Evolutionary conservation across 2,113 vertebrate species (phyloP).

Genomic region (Cyanoramphus novaezelandiae): DNA sequence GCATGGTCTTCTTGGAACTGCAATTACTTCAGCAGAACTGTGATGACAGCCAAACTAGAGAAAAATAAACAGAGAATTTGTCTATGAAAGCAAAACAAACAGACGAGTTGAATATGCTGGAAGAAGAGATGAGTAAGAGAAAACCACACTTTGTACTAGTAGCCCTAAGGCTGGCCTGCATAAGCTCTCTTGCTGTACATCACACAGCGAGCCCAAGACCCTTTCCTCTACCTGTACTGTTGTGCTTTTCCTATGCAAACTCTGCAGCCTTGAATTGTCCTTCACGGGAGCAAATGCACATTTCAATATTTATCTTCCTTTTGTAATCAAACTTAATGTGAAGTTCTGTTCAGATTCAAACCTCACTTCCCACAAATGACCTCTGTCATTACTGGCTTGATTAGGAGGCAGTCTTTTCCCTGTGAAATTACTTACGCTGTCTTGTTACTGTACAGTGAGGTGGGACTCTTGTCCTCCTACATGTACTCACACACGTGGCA

Average conservation of each 20-base stretch:
- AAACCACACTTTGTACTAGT: not conserved
- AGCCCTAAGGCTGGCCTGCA: not conserved
- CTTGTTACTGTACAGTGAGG: accelerated
- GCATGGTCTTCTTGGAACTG: not conserved
- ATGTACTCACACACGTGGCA: accelerated
- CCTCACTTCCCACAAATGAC: not conserved
- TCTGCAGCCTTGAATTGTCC: not conserved
- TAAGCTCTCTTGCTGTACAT: not conserved
- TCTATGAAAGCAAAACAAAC: not conserved
- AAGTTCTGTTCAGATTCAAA: not conserved
- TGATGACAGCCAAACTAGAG: not conserved
- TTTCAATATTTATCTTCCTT: not conserved
- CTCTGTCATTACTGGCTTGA: not conserved
- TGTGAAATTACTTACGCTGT: not conserved
- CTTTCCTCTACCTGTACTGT: not conserved
- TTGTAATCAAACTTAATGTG: not conserved
- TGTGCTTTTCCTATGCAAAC: not conserved
- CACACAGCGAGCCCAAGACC: not conserved
- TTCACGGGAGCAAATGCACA: not conserved
- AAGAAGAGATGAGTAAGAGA: not conserved
- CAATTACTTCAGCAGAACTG: not conserved
- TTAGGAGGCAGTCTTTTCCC: not conserved
- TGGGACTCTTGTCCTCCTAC: not conserved
- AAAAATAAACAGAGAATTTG: not conserved
- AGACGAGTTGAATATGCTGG: not conserved